Base-by-base conservation (phyloP, 2,888 invertebrate genomes). In the Lysandra coridon region DNA sequence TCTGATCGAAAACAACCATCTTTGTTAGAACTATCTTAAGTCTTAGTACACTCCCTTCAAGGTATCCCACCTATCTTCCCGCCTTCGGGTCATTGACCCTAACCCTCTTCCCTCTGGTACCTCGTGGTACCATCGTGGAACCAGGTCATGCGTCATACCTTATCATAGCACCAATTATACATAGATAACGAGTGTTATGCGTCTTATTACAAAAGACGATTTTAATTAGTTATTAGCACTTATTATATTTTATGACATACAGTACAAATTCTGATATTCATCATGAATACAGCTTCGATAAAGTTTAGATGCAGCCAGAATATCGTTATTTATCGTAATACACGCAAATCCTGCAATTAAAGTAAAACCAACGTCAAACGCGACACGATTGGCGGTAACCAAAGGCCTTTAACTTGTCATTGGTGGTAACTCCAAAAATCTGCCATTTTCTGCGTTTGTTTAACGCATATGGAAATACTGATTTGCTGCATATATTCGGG, bases 61-160 rank as follows among this genome's bases (percentile, higher is more conserved):
- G 4, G 2, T 69, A 14, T 5, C 30, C 23, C 23, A 0, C 23
- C 1, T 64, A 64, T 10, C 14, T 37, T 30, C 62, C 62, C 30
- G 30, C 10, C 14, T 33, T 69, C 17, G 33, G 69, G 33, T 37
- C 17, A 69, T 17, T 37, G 69, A 23, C 69, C 69, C 69, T 69
- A 69, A 69, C 69, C 69, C 69, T 69, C 69, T 69, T 33, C 69
- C 69, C 69, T 69, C 33, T 37, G 69, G 69, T 37, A 69, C 69
- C 69, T 14, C 69, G 69, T 69, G 30, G 69, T 69, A 69, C 69
- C 69, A 33, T 30, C 33, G 12, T 7, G 64, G 33, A 69, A 69
- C 33, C 33, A 69, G 69, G 69, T 69, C 69, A 69, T 33, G 69
- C 69, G 69, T 69, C 69, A 69, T 69, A 69, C 33, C 69, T 33